These are phyloP conservation scores for Triops cancriformis DNA, from an alignment of 1,140 invertebrate genomes.

Conservation along the genomic window DNA sequence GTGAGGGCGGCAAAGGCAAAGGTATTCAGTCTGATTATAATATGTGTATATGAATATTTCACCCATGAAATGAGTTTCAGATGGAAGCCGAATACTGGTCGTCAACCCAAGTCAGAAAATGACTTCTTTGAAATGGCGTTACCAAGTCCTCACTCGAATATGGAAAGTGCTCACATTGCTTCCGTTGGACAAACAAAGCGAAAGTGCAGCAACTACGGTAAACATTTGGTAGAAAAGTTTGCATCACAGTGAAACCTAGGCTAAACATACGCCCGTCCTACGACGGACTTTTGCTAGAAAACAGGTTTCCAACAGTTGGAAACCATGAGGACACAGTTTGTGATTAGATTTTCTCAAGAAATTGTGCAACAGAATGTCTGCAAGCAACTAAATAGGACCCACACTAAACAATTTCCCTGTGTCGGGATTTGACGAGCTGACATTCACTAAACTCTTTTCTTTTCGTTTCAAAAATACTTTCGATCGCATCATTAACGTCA, in stretches of 20 bases:
- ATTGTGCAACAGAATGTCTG: too few relatives aligned
- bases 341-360: neutral
- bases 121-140: slow-evolving; percentile 24
- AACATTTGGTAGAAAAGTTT: neutral
- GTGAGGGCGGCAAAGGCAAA: slow-evolving; percentile 16
- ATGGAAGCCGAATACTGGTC: slow-evolving; percentile 13
- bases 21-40: neutral
- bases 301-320: too few relatives aligned
- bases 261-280: neutral
- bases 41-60: neutral
- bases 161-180: slow-evolving; percentile 15
- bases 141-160: slow-evolving; percentile 22
- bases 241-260: too few relatives aligned
- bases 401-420: too few relatives aligned
- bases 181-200: neutral
- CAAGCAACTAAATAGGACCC: too few relatives aligned
- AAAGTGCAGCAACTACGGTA: neutral
- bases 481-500: too few relatives aligned
- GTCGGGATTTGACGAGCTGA: too few relatives aligned
- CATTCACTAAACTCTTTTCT: too few relatives aligned
- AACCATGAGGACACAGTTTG: too few relatives aligned
- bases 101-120: slow-evolving; percentile 22
- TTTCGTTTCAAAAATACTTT: too few relatives aligned
- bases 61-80: neutral
- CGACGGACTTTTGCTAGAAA: neutral